Base-by-base conservation (phyloP, 2,888 invertebrate species). In the Gymnocheta viridis region DNA sequence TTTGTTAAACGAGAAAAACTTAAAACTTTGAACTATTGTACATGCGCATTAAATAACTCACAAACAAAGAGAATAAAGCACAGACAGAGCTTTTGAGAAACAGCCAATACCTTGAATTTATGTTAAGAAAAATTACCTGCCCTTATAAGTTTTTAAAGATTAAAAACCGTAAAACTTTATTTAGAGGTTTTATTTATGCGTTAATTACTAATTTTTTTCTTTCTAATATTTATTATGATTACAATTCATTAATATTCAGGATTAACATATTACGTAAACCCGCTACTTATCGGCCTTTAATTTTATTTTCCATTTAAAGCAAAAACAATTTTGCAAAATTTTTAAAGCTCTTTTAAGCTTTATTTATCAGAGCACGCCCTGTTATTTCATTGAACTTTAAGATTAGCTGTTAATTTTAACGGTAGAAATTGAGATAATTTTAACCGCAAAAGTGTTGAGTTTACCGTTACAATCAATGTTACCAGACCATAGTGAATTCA, bases 401-500 rank as follows among this genome's bases (percentile, higher is more conserved):
- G 19, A 49, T 17, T 12, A 38, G 4, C 14, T 51, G 24, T 47
- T 49, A 49, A 12, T n/a, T 51, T 38, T 70, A 44, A 32, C 27
- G 27, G 24, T 1, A 2, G n/a, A 2, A 6, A 5, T 38, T 2
- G 19, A 49, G 22, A 10, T 10, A 47, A 47, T 79, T 35, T 79
- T 79, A 79, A 64, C 79, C 72, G 72, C 2, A 47, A 66, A 35
- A 1, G 54, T 54, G 70, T 44, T 78, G 69, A 70, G 17, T 73
- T 44, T 32, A n/a, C 3, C 9, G 22, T 5, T 38, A 12, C 0
- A 10, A 9, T 2, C 5, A 51, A 4, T 14, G 17, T 1, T 56
- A 10, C 29, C 17, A 17, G 7, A n/a, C 32, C 4, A 6, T 44
- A 14, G 0, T 47, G 3, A 41, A 10, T 3, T 19, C 9, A 47